A percentile compares a stretch with the other conserved stretches of the same genome.
phyloP scores from a whole-genome alignment of 2,113 vertebrate genomes.

The Verasper variegatus region DNA sequence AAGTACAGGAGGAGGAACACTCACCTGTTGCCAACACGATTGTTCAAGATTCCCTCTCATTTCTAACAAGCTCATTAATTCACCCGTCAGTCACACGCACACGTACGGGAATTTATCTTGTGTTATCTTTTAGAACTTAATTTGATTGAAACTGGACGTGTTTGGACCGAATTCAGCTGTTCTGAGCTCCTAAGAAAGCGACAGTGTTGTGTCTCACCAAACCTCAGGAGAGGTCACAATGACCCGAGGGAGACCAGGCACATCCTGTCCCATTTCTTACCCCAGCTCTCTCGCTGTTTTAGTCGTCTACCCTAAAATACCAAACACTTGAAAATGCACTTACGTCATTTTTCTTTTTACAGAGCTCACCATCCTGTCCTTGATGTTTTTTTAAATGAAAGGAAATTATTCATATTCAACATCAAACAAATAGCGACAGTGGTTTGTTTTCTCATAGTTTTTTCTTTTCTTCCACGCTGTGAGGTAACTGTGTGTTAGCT shows the following conservation, averaged over 20 bases:
- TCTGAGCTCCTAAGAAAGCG: too few species aligned
- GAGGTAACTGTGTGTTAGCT: slow-evolving; percentile 23
- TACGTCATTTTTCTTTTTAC: too few species aligned
- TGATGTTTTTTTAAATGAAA: too few species aligned
- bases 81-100: not conserved
- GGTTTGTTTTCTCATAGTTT: too few species aligned
- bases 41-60: not conserved
- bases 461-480: not conserved
- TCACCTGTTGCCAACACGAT: not conserved
- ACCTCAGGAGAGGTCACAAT: slow-evolving; percentile 1
- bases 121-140: too few species aligned
- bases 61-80: not conserved
- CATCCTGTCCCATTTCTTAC: slow-evolving; percentile 15
- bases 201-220: too few species aligned
- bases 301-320: not conserved
- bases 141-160: too few species aligned
- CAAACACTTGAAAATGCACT: not conserved
- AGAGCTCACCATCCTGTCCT: too few species aligned
- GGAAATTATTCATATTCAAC: too few species aligned
- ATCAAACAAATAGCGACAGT: too few species aligned
- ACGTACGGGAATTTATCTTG: too few species aligned
- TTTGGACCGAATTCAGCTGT: too few species aligned
- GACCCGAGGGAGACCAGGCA: slow-evolving; percentile 3
- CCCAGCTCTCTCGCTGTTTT: not conserved
- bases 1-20: not conserved